Conservation (phyloP, 2,888 invertebrate species). For the Scotopteryx bipunctaria region DNA sequence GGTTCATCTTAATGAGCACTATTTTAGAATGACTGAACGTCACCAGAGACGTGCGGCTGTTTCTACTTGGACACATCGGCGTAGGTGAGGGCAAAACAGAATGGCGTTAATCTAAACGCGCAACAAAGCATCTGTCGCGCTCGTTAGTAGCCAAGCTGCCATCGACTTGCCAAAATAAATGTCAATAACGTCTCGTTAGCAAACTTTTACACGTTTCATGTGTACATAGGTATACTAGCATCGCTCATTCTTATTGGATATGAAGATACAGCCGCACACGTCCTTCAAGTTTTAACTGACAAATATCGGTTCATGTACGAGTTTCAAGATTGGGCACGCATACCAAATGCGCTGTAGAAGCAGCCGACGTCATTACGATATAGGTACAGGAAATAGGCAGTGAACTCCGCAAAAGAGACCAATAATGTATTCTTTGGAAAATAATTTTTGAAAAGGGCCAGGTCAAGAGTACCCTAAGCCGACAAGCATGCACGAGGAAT, state of each 20-base stretch:
- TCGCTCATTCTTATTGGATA: conserved; percentile 25
- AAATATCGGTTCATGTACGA: conserved; percentile 33
- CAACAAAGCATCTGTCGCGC: conserved; percentile 55
- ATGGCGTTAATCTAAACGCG: conserved; percentile 56
- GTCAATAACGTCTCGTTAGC: conserved; percentile 57
- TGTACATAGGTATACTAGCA: conserved; percentile 19
- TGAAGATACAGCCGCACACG: conserved; percentile 23
- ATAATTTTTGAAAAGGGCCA: too few species aligned
- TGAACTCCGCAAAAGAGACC: conserved; percentile 27
- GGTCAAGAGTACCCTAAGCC: too few species aligned
- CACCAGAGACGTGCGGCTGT: conserved; percentile 51
- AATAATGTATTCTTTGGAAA: too few species aligned
- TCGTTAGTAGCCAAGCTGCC: conserved; percentile 42
- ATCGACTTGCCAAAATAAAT: conserved; percentile 60
- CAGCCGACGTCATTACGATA: conserved; percentile 34
- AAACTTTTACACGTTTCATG: conserved; percentile 40
- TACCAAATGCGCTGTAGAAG: conserved; percentile 38
- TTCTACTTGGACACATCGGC: conserved; percentile 45
- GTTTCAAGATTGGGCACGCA: conserved; percentile 34
- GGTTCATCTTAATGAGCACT: conserved; percentile 55
- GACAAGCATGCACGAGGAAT: too few species aligned
- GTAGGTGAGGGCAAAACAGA: conserved; percentile 57
- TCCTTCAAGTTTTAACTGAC: conserved; percentile 37
- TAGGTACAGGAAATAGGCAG: conserved; percentile 34
- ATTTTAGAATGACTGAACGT: conserved; percentile 58